Percentiles rank a stretch among this genome's conserved stretches.
phyloP scores from a whole-genome alignment of 2,888 invertebrate genomes.

The Erebia ligea region DNA sequence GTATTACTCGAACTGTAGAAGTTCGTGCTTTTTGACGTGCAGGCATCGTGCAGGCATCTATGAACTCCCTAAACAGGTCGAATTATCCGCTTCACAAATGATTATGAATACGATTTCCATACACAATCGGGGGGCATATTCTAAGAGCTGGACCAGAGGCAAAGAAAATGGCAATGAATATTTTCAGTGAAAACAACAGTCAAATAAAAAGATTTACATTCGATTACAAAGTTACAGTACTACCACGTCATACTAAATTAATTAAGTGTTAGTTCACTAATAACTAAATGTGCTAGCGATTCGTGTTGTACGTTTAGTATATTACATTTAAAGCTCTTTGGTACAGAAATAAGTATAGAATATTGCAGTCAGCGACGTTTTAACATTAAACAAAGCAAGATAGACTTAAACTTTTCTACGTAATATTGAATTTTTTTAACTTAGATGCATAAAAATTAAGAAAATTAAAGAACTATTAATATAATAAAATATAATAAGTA shows the following conservation, averaged over 20 bases:
- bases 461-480: neutral
- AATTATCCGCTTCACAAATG: too few species aligned
- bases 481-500: neutral
- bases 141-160: neutral
- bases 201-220: neutral
- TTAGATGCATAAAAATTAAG: neutral
- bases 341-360: neutral
- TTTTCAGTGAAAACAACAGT: neutral
- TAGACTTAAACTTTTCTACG: neutral
- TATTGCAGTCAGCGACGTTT: neutral
- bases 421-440: neutral
- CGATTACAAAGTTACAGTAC: neutral
- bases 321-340: constrained; percentile 17
- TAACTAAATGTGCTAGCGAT: constrained; percentile 11
- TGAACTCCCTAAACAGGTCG: too few species aligned
- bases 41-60: too few species aligned
- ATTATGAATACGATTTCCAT: too few species aligned
- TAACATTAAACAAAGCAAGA: neutral
- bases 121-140: too few species aligned
- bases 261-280: constrained; percentile 6
- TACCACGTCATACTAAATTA: neutral
- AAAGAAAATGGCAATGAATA: neutral
- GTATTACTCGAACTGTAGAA: too few species aligned
- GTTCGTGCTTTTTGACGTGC: too few species aligned
- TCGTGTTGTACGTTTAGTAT: constrained; percentile 1